Base-by-base conservation (phyloP, 1,140 invertebrate species). In the Reticulitermes speratus region DNA sequence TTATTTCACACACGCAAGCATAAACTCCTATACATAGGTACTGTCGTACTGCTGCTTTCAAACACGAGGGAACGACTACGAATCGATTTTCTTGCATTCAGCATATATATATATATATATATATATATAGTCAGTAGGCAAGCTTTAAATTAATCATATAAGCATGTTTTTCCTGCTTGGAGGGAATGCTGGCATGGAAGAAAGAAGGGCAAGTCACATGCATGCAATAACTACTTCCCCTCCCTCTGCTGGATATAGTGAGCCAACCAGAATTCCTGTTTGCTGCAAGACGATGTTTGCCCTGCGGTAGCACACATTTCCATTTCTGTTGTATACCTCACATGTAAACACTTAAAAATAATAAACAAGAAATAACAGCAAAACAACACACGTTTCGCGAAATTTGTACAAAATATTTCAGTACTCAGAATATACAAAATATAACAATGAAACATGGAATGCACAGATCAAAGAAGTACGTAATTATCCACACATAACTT, bases 71-170 rank as follows among this genome's bases (percentile, higher is more conserved):
- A 30, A 30, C 12, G 59, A n/a, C 3, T 30, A 75, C n/a, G 25
- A 75, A 75, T 75, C 65, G 65, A 75, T 75, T 75, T n/a, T 75
- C 65, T 75, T 30, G 65, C 0, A 75, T n/a, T 75, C 65, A 30
- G 65, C 65, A 75, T 30, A 75, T n/a, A n/a, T n/a, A n/a, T n/a
- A n/a, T n/a, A n/a, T n/a, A n/a, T n/a, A n/a, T n/a, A n/a, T n/a
- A n/a, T 75, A 75, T 25, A 30, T 75, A 75, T 25, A 30, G 65
- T 30, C 25, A 30, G 65, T 6, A 75, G 25, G 65, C 65, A 30
- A 75, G 65, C n/a, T 75, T 75, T 75, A 75, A 75, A 75, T 75
- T 75, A 30, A 75, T 75, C 65, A 75, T 30, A 75, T 75, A 3
- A 30, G 65, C 65, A n/a, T 75, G 30, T 65, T 75, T 75, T 38